phyloP scores from a whole-genome alignment of 2,888 invertebrate genomes.

The Caenorhabditis drosophilae region DNA sequence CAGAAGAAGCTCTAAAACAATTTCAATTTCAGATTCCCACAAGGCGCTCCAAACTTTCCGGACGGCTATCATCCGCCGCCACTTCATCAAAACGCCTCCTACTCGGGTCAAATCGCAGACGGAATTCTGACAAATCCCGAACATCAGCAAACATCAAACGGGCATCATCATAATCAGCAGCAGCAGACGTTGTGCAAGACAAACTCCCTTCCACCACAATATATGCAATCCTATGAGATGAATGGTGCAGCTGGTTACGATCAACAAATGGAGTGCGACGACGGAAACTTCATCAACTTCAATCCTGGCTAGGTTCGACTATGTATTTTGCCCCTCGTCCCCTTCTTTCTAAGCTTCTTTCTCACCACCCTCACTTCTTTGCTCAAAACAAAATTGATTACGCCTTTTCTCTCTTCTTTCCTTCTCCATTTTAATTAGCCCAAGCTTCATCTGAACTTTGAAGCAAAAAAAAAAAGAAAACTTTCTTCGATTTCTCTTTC shows the following conservation, averaged over 20 bases:
- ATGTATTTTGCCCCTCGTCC: too few relatives aligned
- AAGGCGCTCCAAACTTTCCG: constrained; percentile 12
- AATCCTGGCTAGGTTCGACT: too few relatives aligned
- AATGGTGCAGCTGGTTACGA: constrained; percentile 7
- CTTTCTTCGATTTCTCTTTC: too few relatives aligned
- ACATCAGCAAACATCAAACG: constrained; percentile 11
- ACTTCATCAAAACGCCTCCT: constrained; percentile 10
- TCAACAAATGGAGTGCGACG: constrained; percentile 39
- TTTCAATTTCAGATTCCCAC: too few relatives aligned
- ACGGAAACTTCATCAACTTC: constrained; percentile 30
- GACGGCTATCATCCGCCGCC: constrained; percentile 12
- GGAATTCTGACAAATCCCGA: too few relatives aligned
- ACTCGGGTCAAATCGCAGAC: constrained; percentile 20
- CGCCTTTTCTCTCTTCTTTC: too few relatives aligned
- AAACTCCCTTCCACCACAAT: constrained; percentile 46
- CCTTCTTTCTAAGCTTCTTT: too few relatives aligned
- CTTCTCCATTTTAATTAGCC: too few relatives aligned
- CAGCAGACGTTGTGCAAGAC: constrained; percentile 41
- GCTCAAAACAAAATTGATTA: too few relatives aligned
- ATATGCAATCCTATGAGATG: constrained; percentile 31
- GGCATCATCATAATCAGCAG: constrained; percentile 16
- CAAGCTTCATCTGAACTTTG: too few relatives aligned
- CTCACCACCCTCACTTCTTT: too few relatives aligned
- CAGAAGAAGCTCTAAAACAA: not conserved
- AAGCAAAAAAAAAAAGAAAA: too few relatives aligned